phyloP scores from a whole-genome alignment of 2,113 vertebrate species.

The Delphinus delphis region DNA sequence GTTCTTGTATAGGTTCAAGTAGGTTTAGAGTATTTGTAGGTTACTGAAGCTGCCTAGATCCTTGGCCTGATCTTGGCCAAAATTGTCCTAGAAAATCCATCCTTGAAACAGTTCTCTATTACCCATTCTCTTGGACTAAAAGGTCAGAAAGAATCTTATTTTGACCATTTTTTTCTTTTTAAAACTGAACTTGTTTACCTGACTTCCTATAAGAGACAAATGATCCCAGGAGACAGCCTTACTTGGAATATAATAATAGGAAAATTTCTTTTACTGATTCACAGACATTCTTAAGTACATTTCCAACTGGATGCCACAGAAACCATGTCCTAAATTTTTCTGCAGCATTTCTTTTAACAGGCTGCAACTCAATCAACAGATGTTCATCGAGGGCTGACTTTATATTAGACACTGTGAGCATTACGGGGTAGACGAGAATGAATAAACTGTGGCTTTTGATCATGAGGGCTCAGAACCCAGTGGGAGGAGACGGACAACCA shows the following conservation, averaged over 20 bases:
- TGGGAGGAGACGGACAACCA: not conserved
- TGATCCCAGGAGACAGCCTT: not conserved
- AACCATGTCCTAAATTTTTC: not conserved
- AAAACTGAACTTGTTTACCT: not conserved
- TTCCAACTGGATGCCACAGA: not conserved
- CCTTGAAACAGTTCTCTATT: not conserved
- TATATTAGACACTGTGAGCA: not conserved
- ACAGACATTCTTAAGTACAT: not conserved
- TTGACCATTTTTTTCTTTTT: not conserved
- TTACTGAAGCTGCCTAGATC: not conserved
- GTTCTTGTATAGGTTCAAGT: not conserved
- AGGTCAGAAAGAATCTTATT: not conserved
- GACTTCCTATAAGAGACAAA: not conserved
- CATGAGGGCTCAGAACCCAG: not conserved
- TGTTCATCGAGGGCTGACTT: not conserved
- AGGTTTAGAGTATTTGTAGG: not conserved
- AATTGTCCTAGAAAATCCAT: not conserved
- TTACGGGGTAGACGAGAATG: not conserved
- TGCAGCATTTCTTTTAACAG: not conserved
- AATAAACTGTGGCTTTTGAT: not conserved
- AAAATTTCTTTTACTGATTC: not conserved
- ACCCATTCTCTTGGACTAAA: not conserved
- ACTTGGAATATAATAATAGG: not conserved
- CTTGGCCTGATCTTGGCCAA: not conserved
- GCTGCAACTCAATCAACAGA: not conserved